Evolutionary conservation across 2,888 invertebrate genomes (phyloP).

Genomic region (Desoria tigrina): DNA sequence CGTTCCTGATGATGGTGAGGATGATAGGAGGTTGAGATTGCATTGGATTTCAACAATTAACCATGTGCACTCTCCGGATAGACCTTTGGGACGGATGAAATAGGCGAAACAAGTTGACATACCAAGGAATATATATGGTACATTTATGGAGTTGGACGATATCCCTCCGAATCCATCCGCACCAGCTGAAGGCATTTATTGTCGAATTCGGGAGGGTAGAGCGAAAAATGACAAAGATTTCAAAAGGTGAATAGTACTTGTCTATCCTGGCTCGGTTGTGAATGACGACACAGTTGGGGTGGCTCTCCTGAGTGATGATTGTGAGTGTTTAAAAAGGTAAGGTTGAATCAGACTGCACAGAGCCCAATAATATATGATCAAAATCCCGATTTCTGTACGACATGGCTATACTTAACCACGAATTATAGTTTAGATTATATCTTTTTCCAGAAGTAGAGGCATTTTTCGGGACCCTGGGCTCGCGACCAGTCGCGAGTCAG

Average conservation of each 20-base stretch:
- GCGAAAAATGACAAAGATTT: conserved; percentile 19
- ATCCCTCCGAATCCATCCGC: conserved; percentile 9
- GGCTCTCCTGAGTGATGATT: conserved; percentile 8
- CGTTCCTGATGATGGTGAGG: conserved; percentile 4
- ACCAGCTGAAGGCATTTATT: conserved; percentile 17
- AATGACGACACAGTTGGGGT: conserved; percentile 12
- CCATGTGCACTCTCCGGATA: conserved; percentile 8
- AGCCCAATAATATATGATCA: conserved; percentile 2
- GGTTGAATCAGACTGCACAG: not conserved
- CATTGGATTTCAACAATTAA: conserved; percentile 13
- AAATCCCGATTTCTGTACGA: not conserved
- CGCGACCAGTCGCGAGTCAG: conserved; percentile 51
- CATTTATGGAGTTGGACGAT: not conserved
- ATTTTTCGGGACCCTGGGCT: conserved; percentile 33
- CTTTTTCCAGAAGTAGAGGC: not conserved
- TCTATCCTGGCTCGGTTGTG: conserved; percentile 10
- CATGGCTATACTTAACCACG: conserved; percentile 3
- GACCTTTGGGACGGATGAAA: not conserved
- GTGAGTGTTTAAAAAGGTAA: conserved; percentile 8
- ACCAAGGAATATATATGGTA: not conserved
- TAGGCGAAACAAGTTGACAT: conserved; percentile 13
- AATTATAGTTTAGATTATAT: no score
- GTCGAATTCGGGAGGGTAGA: not conserved
- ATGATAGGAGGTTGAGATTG: conserved; percentile 15
- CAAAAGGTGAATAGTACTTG: conserved; percentile 18